Evolutionary conservation across 1,140 invertebrate genomes (phyloP).

Genomic region (Aphis craccivora): DNA sequence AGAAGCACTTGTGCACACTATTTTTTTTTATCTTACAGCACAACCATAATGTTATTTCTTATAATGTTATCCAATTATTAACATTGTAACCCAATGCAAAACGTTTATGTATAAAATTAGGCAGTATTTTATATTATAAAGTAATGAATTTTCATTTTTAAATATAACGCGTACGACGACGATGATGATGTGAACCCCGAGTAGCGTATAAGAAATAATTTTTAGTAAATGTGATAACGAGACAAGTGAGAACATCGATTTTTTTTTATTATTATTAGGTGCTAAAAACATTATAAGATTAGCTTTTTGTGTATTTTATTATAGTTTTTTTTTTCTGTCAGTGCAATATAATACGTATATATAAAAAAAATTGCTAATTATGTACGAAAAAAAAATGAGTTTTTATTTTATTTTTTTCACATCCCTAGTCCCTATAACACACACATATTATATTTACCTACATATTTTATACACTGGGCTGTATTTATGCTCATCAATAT

Average conservation of each 20-base stretch:
- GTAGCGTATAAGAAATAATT: constrained; percentile 40
- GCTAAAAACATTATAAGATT: constrained; percentile 44
- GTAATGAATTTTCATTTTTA: not conserved
- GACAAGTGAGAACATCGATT: constrained; percentile 53
- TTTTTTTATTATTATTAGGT: constrained; percentile 54
- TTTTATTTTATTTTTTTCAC: not conserved
- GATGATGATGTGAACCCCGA: constrained; percentile 3
- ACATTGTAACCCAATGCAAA: not conserved
- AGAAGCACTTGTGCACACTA: constrained; percentile 17
- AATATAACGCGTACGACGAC: not conserved
- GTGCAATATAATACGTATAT: constrained; percentile 39
- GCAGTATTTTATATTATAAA: not conserved
- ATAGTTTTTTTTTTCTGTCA: constrained; percentile 32
- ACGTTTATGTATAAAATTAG: not conserved
- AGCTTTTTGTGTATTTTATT: constrained; percentile 53
- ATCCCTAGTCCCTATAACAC: not conserved
- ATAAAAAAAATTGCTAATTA: constrained; percentile 23
- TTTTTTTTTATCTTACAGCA: constrained; percentile 28
- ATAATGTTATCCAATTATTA: constrained; percentile 40
- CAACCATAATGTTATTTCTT: constrained; percentile 23
- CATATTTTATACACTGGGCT: too few species aligned
- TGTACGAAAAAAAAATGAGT: constrained; percentile 19
- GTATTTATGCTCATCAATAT: not conserved
- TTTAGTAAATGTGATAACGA: constrained; percentile 54
- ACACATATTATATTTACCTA: not conserved